Evolutionary conservation across 2,797 vertebrate species (phyloP).

Genomic region (Rhinophrynus dorsalis): DNA sequence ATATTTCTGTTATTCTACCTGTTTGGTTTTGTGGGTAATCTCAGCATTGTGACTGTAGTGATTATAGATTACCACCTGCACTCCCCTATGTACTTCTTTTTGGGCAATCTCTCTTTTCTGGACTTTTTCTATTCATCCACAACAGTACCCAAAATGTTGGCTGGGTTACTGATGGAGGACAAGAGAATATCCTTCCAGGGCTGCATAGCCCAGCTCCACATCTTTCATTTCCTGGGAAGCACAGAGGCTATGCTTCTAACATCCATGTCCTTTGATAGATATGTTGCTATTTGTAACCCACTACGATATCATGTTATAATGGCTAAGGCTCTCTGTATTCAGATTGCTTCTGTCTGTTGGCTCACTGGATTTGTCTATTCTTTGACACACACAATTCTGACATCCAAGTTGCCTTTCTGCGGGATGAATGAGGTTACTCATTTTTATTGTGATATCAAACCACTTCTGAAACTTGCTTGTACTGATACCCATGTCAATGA

Average conservation of each 20-base stretch:
- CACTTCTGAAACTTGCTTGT: constrained; percentile 27
- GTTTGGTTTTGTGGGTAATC: constrained; percentile 21
- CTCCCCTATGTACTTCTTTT: constrained; percentile 36
- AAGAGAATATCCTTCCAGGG: constrained; percentile 45
- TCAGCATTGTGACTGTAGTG: constrained; percentile 17
- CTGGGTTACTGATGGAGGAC: constrained; percentile 5
- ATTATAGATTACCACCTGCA: constrained; percentile 18
- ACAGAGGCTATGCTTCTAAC: constrained; percentile 60
- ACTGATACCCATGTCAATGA: constrained; percentile 20
- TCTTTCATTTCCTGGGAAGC: constrained; percentile 65
- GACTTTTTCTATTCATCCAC: constrained; percentile 32
- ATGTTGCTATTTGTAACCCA: constrained; percentile 65
- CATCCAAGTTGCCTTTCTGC: constrained; percentile 26
- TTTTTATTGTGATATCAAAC: constrained; percentile 41
- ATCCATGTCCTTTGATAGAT: constrained; percentile 68
- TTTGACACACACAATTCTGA: constrained; percentile 25
- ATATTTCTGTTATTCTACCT: constrained; percentile 29
- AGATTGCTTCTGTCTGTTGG: constrained; percentile 14
- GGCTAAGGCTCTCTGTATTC: constrained; percentile 18
- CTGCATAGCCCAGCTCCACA: constrained; percentile 67
- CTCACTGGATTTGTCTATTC: constrained; percentile 13
- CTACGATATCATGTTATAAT: constrained; percentile 48
- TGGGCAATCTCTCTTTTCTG: constrained; percentile 30
- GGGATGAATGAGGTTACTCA: background rate
- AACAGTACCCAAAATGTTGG: constrained; percentile 35